Evolutionary conservation across 2,888 invertebrate genomes (phyloP).

Genomic region (Pristionchus exspectatus): DNA sequence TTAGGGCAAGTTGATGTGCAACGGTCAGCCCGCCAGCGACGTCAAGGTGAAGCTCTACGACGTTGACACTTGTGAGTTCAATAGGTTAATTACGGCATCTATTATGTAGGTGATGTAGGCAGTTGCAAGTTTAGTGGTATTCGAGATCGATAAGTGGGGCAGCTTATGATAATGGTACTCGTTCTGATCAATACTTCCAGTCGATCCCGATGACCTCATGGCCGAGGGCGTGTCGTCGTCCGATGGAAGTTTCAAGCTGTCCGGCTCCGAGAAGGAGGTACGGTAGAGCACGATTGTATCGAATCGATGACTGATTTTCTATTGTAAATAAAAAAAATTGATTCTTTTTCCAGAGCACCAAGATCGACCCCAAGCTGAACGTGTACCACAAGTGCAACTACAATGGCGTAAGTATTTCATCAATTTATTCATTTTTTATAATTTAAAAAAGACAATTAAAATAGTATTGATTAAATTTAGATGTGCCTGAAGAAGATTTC

Average conservation of each 20-base stretch:
- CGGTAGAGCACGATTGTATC: neutral
- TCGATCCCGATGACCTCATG: constrained; percentile 70
- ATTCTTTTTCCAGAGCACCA: constrained; percentile 55
- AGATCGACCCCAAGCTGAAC: constrained; percentile 65
- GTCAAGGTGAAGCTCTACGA: constrained; percentile 71
- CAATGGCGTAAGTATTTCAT: constrained; percentile 50
- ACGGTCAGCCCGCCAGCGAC: constrained; percentile 64
- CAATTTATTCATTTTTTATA: too few species aligned
- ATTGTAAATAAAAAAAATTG: neutral
- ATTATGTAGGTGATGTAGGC: too few species aligned
- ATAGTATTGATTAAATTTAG: neutral
- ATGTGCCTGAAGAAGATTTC: constrained; percentile 67
- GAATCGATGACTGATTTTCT: neutral
- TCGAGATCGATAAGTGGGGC: neutral
- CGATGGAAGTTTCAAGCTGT: constrained; percentile 69
- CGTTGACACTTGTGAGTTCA: constrained; percentile 59
- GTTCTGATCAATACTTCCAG: constrained; percentile 9
- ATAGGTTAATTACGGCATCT: too few species aligned
- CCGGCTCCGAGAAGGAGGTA: constrained; percentile 65
- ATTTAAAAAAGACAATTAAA: too few species aligned
- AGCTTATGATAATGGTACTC: neutral
- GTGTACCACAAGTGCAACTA: constrained; percentile 60
- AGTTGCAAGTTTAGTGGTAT: too few species aligned
- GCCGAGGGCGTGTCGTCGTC: constrained; percentile 67
- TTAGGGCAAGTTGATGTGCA: constrained; percentile 63